Base-by-base conservation (phyloP, 2,113 vertebrate species). In the Charina bottae region DNA sequence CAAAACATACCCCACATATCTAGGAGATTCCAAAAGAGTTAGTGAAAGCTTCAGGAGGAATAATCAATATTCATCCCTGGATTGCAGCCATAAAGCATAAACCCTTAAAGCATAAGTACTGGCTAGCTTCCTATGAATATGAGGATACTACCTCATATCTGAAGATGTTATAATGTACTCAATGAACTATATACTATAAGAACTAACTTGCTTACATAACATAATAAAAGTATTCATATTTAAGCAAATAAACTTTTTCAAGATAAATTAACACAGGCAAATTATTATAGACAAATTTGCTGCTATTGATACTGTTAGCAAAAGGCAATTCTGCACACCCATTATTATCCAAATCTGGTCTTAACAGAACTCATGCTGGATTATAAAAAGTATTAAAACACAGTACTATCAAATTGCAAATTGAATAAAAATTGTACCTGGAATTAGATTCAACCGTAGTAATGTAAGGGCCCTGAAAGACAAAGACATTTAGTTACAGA, bases 391-490 rank as follows among this genome's bases (percentile, higher is more conserved):
- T 42, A 78, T 10, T 42, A 78, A 33, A 78, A 21, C 26, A 89
- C 59, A 56, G 7, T 68, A 86, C 15, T 55, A 17, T 85, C 54
- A 6, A 92, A 23, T 83, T 78, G 33, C 17, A 78, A 78, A 42
- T 21, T 78, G 33, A 78, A 78, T 42, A 78, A 78, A 78, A 78
- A 78, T 95, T 90, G 13, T 97, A 98, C 98, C 98, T 98, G 94
- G 97, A 93, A 87, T 92, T 92, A 84, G 97, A 97, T 1, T 98
- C 94, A 17, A 42, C 0, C 49, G 97, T 97, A 11, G 97, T 98
- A 90, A 98, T 96, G 37, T 97, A 96, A 78, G 95, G 93, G 64
- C 97, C 97, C 98, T 98, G 95, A 72, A 98, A 97, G 90, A 93
- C 37, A 95, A 96, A 95, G 55, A n/a, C 64, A 94, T 62, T 9